Conservation (phyloP, 2,888 invertebrate genomes). For the Oegoconia quadripuncta region DNA sequence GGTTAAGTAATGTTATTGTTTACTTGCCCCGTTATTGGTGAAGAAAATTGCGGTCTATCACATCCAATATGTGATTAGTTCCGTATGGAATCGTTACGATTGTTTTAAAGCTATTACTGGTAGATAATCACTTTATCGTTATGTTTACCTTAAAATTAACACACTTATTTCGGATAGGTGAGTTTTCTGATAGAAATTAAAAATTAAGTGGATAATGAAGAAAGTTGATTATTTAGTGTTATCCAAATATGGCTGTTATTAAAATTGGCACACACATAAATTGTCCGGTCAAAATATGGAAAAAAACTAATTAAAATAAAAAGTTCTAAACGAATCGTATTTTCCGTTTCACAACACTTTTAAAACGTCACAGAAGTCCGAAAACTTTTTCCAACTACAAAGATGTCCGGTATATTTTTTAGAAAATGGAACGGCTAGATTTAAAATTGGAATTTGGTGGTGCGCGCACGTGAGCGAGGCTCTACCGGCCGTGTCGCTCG, state of each 20-base stretch:
- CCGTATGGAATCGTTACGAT: conserved; percentile 18
- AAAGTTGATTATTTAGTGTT: too few relatives aligned
- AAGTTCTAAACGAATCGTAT: too few relatives aligned
- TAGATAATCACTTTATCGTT: conserved; percentile 33
- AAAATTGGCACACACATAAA: too few relatives aligned
- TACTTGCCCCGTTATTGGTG: conserved; percentile 63
- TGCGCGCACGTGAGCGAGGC: conserved; percentile 47
- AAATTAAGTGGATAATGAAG: too few relatives aligned
- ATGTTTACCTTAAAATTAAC: background rate
- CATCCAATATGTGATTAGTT: conserved; percentile 57
- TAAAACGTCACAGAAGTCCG: too few relatives aligned
- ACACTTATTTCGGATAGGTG: too few relatives aligned
- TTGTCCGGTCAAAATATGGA: too few relatives aligned
- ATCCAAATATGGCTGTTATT: too few relatives aligned
- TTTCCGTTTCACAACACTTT: too few relatives aligned
- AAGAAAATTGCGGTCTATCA: conserved; percentile 54
- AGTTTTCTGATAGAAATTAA: too few relatives aligned
- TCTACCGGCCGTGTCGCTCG: conserved; percentile 62
- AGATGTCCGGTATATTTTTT: background rate
- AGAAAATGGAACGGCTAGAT: conserved; percentile 11
- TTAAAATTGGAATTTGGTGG: conserved; percentile 45
- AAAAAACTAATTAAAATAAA: too few relatives aligned
- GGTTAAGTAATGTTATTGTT: conserved; percentile 71
- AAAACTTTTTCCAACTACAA: too few relatives aligned
- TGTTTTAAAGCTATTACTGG: conserved; percentile 13